These are phyloP conservation scores for Tetranychus urticae DNA, from an alignment of 1,140 invertebrate species.

Conservation along the genomic window DNA sequence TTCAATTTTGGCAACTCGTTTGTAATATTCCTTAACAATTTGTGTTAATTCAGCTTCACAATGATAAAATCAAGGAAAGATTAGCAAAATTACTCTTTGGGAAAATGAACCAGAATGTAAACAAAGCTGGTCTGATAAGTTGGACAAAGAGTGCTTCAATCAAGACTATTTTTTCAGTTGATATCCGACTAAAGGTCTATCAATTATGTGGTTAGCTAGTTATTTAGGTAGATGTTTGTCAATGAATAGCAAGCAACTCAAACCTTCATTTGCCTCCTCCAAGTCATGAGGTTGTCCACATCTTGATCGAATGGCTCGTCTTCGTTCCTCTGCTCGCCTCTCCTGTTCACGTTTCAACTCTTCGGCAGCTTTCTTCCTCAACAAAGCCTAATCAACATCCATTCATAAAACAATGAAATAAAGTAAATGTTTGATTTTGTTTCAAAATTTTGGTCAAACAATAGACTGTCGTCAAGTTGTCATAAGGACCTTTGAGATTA, in stretches of 20 bases:
- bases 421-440: background rate
- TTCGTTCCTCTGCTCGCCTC: conserved; percentile 88
- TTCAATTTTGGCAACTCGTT: conserved; percentile 67
- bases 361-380: conserved; percentile 99
- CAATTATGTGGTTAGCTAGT: background rate
- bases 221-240: background rate
- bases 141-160: background rate
- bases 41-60: conserved; percentile 74
- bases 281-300: conserved; percentile 69
- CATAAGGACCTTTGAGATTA: background rate
- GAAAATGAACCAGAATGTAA: background rate
- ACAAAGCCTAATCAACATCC: conserved; percentile 33
- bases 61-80: background rate
- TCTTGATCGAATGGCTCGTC: conserved; percentile 83
- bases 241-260: background rate
- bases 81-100: background rate
- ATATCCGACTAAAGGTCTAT: background rate
- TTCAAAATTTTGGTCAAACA: background rate
- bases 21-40: conserved; percentile 82
- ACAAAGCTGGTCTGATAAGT: background rate
- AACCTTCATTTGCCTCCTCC: conserved; percentile 69
- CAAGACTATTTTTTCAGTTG: background rate
- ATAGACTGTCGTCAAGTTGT: background rate
- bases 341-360: conserved; percentile 98
- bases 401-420: background rate